Evolutionary conservation across 35 echinoderm and acorn worm species (phyloP), one percentile per base, ranked within the genome.

Genomic region (Nesometra sesokonis): DNA sequence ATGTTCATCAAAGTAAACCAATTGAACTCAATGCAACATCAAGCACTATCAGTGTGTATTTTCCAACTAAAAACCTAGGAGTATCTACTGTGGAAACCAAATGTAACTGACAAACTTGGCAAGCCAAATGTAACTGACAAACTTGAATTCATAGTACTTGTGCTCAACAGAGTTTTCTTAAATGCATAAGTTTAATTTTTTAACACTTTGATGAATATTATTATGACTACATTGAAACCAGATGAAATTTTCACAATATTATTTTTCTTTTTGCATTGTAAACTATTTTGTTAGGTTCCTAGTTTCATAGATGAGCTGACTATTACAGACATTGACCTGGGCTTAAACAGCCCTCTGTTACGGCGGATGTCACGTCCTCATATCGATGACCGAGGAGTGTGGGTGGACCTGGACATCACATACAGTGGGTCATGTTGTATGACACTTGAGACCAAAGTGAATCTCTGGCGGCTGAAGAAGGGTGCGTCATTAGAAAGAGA

Each of bases 311-410:
- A 99, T 36, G 92, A 89, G 23, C 82, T 99, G 31, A 88, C 89
- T 5, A 99, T 99, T 88, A 99, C 96, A n/a, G 96, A 92, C 37
- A 99, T 90, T 11, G 96, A 99, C 46, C 93, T 99, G 35, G 96
- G 96, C 0, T 37, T 94, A 17, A 91, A 91, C 76, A 80, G 90
- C 21, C 96, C 96, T 5, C 85, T 91, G 31, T 79, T 99, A 29
- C 87, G 93, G 13, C 86, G 93, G 34, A 88, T 83, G n/a, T 99
- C 96, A 11, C 76, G 82, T 32, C 96, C 96, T 13, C 79, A 17
- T 0, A 84, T 99, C 5, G 88, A 99, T 76, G 85, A 84, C 3
- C 57, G 84, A 34, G 96, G 96, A 0, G 84, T 99, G 19, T 99
- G 96, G 96, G 90, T 99, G 5, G 90, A 99, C 67, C 33, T 99